phyloP scores from a whole-genome alignment of 2,797 vertebrate species.

The Crocodylus rhombifer region DNA sequence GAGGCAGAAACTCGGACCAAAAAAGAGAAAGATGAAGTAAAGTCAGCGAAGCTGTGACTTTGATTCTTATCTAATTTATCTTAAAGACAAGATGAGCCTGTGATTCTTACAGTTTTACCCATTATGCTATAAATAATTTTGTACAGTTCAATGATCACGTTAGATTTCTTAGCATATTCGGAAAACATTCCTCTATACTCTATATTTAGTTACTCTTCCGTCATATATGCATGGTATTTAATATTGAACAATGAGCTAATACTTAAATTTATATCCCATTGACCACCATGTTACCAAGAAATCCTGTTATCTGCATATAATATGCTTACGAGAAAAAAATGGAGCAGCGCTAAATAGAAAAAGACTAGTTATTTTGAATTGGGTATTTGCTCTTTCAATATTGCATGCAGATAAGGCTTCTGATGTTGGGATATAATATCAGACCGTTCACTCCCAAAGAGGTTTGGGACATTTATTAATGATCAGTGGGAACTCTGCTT shows the following conservation, averaged over 20 bases:
- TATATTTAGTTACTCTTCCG: slow-evolving; percentile 48
- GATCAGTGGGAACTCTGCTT: neutral
- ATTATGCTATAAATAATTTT: slow-evolving; percentile 75
- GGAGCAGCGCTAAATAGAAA: slow-evolving; percentile 64
- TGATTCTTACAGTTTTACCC: slow-evolving; percentile 76
- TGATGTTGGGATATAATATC: slow-evolving; percentile 3
- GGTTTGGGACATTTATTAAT: neutral
- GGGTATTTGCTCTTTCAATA: slow-evolving; percentile 63
- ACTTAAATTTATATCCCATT: slow-evolving; percentile 42
- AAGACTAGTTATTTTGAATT: slow-evolving; percentile 54
- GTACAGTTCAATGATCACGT: slow-evolving; percentile 57
- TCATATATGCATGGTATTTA: slow-evolving; percentile 65
- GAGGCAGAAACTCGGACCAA: slow-evolving; percentile 87
- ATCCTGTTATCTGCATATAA: slow-evolving; percentile 66
- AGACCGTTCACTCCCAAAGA: neutral
- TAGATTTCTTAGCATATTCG: slow-evolving; percentile 58
- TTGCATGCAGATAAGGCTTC: slow-evolving; percentile 72
- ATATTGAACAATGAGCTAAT: neutral
- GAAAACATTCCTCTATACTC: slow-evolving; percentile 64
- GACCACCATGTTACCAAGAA: slow-evolving; percentile 44
- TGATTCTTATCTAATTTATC: slow-evolving; percentile 59
- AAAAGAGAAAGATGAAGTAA: slow-evolving; percentile 92
- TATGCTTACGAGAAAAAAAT: slow-evolving; percentile 54
- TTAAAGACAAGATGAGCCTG: slow-evolving; percentile 57
- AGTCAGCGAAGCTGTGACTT: slow-evolving; percentile 33